Percentiles rank a stretch among this genome's conserved stretches.
phyloP scores from a whole-genome alignment of 2,113 vertebrate species.

The Dermatemys mawii region DNA sequence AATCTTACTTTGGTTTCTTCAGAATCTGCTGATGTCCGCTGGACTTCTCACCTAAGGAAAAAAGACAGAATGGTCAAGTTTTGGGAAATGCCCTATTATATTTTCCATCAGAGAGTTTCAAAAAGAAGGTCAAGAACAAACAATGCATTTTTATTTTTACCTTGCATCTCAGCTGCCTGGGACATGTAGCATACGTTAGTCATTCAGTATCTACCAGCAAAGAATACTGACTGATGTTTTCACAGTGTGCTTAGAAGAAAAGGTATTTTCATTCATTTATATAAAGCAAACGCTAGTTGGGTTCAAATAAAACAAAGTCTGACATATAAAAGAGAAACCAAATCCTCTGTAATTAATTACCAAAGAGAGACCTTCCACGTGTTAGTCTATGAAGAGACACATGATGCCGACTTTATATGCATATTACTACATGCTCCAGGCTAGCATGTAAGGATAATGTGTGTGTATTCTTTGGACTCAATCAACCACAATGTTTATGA shows the following conservation, averaged over 20 bases:
- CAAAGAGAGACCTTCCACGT: neutral
- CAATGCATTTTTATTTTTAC: constrained; percentile 7
- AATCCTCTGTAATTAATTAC: neutral
- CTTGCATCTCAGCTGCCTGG: neutral
- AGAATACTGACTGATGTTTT: neutral
- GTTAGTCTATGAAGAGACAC: neutral
- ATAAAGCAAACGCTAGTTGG: neutral
- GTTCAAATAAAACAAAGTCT: neutral
- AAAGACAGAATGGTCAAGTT: constrained; percentile 31
- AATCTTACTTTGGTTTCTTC: constrained; percentile 77
- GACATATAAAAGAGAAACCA: neutral
- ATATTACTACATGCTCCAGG: neutral
- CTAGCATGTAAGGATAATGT: fast-evolving
- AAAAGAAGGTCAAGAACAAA: neutral
- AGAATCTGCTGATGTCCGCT: constrained; percentile 57
- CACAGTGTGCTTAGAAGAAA: neutral
- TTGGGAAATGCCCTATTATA: neutral
- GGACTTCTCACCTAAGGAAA: constrained; percentile 69
- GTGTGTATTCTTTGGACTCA: neutral
- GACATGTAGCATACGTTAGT: neutral
- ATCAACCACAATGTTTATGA: neutral
- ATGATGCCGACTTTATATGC: neutral
- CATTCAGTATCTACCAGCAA: neutral
- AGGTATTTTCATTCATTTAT: neutral
- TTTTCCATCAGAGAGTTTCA: neutral